These are phyloP conservation scores for Phaonia tiefii DNA, from an alignment of 2,888 invertebrate genomes.

Conservation along the genomic window DNA sequence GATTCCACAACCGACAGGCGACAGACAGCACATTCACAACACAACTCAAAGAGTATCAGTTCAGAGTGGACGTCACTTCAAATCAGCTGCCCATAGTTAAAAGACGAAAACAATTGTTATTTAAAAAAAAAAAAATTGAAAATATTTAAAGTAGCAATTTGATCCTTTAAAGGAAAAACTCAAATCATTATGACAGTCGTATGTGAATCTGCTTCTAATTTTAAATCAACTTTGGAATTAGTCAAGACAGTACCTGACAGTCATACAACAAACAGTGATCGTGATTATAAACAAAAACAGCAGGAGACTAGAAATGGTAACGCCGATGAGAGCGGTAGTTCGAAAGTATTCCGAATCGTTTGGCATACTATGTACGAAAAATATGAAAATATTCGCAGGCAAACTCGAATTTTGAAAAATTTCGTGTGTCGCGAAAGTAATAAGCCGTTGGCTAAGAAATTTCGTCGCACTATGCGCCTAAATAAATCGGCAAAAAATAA, in stretches of 20 bases:
- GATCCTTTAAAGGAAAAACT: slow-evolving; percentile 32
- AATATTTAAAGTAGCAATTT: background rate
- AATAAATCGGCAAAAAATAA: slow-evolving; percentile 75
- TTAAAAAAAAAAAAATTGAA: slow-evolving; percentile 33
- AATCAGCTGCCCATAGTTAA: slow-evolving; percentile 47
- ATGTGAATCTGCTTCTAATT: slow-evolving; percentile 49
- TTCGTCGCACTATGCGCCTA: slow-evolving; percentile 74
- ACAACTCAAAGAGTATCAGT: slow-evolving; percentile 33
- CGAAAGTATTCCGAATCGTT: slow-evolving; percentile 70
- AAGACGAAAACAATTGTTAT: no score
- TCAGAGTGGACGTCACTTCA: slow-evolving; percentile 24
- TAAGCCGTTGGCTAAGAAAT: slow-evolving; percentile 74
- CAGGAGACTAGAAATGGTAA: background rate
- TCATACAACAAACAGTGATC: slow-evolving; percentile 30
- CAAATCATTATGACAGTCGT: slow-evolving; percentile 56
- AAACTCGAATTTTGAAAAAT: slow-evolving; percentile 63
- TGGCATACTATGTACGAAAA: slow-evolving; percentile 73
- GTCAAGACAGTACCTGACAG: background rate
- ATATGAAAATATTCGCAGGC: slow-evolving; percentile 70
- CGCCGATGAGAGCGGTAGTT: slow-evolving; percentile 24
- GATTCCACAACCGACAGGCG: slow-evolving; percentile 3
- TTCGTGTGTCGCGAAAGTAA: slow-evolving; percentile 71
- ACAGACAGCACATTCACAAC: background rate
- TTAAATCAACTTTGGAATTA: slow-evolving; percentile 60
- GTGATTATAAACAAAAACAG: slow-evolving; percentile 21